Evolutionary conservation across 2,113 vertebrate genomes (phyloP), one percentile per base, ranked within the genome.

Genomic region (Neogobius melanostomus): DNA sequence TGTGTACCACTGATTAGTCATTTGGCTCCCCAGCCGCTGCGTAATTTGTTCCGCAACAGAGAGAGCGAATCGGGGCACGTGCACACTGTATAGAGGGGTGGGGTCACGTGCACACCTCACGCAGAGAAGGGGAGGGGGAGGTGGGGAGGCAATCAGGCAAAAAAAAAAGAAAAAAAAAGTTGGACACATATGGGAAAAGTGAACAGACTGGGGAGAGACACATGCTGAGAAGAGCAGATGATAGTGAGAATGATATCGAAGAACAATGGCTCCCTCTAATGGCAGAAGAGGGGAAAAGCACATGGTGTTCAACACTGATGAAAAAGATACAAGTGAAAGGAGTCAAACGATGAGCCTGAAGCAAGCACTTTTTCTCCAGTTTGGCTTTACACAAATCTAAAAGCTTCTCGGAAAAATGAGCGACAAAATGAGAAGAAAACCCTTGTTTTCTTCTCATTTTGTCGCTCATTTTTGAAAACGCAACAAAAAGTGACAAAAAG

Each of bases 1-100:
- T 91, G 87, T 89, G 87, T 88, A 87, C 89, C 82, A 91, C 90
- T 91, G 90, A 91, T 90, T 90, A 91, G 87, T 88, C 87, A 91
- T 91, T 91, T 88, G 89, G 85, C 89, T 90, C 89, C 90, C 82
- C 86, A 87, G 89, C 81, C 86, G 72, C 83, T 82, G 74, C 86
- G 89, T 89, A 88, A 91, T 91, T 91, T 91, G 90, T 91, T 91
- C 89, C 89, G 90, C 88, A 90, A 90, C 89, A 89, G 88, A 28
- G 53, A 89, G 86, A 90, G 81, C 78, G 63, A 73, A 86, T 85
- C 80, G 82, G 28, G 72, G 69, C 82, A 85, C 74, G 70, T 79
- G 78, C 62, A 48, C 53, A 56, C 54, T n/a, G 50, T 53, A 60
- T 66, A 49, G 45, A 66, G 61, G 15, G 7, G 28, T 36, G 42